These are phyloP conservation scores for Thamnophis sirtalis DNA, from an alignment of 2,113 vertebrate genomes.

Conservation along the genomic window DNA sequence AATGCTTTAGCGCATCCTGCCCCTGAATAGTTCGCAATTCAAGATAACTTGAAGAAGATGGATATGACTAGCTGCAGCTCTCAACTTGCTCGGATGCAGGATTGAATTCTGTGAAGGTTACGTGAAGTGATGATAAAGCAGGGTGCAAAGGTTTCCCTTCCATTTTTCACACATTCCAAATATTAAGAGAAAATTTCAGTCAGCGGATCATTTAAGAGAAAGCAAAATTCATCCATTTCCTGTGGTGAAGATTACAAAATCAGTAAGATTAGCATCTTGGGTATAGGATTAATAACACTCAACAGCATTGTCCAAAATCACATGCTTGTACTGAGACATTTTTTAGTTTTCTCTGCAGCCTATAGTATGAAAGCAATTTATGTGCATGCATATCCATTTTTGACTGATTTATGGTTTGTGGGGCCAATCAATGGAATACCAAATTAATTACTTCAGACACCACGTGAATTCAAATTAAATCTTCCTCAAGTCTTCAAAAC, in stretches of 20 bases:
- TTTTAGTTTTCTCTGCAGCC: not conserved
- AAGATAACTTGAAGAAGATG: not conserved
- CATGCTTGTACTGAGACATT: not conserved
- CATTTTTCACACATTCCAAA: not conserved
- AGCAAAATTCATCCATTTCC: not conserved
- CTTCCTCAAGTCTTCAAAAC: not conserved
- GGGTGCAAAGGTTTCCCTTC: not conserved
- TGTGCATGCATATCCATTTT: not conserved
- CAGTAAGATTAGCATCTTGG: not conserved
- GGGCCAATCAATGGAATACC: not conserved
- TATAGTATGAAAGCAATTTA: not conserved
- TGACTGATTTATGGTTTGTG: slow-evolving; percentile 8
- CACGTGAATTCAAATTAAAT: not conserved
- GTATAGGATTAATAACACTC: not conserved
- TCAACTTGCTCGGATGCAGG: not conserved
- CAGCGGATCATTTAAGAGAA: not conserved
- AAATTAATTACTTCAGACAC: not conserved
- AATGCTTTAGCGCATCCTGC: not conserved
- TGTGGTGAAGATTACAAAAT: not conserved
- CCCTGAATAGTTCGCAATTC: not conserved
- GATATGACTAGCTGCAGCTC: not conserved
- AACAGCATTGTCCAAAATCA: not conserved
- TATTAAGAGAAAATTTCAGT: not conserved
- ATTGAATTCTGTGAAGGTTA: not conserved
- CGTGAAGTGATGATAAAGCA: not conserved